Percentiles rank a stretch among this genome's conserved stretches.
phyloP scores from a whole-genome alignment of 2,888 invertebrate species.

The Stenurella melanura region DNA sequence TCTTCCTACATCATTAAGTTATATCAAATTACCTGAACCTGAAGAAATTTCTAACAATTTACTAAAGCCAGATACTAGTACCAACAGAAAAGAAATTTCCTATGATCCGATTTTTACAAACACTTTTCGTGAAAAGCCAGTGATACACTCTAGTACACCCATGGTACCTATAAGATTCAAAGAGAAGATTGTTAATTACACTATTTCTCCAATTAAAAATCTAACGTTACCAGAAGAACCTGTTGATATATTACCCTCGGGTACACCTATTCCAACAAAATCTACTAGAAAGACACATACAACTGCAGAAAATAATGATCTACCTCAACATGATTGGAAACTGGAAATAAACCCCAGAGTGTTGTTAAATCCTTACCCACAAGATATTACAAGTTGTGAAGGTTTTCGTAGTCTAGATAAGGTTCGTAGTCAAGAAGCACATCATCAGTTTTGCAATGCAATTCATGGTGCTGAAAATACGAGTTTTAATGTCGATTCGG shows the following conservation, averaged over 20 bases:
- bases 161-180: slow-evolving; percentile 28
- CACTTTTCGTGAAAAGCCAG: slow-evolving; percentile 48
- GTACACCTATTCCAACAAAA: background rate
- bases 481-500: background rate
- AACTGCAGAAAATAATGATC: background rate
- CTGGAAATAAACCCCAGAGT: background rate
- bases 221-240: slow-evolving; percentile 43
- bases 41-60: background rate
- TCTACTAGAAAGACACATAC: background rate
- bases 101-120: slow-evolving; percentile 45
- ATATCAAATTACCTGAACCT: slow-evolving; percentile 33
- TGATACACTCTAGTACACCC: slow-evolving; percentile 55
- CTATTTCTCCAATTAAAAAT: slow-evolving; percentile 42
- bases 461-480: background rate
- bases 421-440: background rate
- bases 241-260: slow-evolving; percentile 28
- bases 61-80: background rate
- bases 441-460: background rate
- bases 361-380: background rate
- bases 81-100: slow-evolving; percentile 10
- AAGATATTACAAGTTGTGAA: background rate
- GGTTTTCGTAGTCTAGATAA: background rate
- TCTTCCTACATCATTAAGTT: slow-evolving; percentile 40
- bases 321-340: slow-evolving; percentile 7
- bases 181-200: slow-evolving; percentile 42